These are phyloP conservation scores for Lophius piscatorius DNA, from an alignment of 2,113 vertebrate species.

Conservation along the genomic window DNA sequence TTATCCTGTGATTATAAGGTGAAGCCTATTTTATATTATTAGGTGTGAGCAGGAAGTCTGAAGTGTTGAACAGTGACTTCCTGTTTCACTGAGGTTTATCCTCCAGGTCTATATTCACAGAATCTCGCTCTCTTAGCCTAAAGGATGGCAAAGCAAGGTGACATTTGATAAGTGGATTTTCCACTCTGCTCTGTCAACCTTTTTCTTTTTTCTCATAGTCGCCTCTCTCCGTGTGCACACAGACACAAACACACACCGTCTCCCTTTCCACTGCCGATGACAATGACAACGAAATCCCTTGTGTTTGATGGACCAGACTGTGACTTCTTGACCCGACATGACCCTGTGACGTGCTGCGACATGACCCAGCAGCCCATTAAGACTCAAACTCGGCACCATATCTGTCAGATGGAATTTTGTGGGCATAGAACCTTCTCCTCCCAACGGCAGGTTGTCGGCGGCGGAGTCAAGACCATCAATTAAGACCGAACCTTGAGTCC, in stretches of 20 bases:
- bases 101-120: conserved; percentile 44
- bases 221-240: conserved; percentile 18
- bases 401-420: conserved; percentile 51
- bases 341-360: conserved; percentile 31
- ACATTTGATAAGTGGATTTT: conserved; percentile 79
- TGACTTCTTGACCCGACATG: conserved; percentile 41
- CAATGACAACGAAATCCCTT: conserved; percentile 55
- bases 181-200: conserved; percentile 62
- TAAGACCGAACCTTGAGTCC: conserved; percentile 33
- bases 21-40: too few species aligned
- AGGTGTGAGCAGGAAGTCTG: too few species aligned
- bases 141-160: conserved; percentile 70
- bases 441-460: conserved; percentile 60
- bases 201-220: conserved; percentile 48
- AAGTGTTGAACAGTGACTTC: too few species aligned
- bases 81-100: too few species aligned
- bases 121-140: conserved; percentile 45
- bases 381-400: conserved; percentile 49
- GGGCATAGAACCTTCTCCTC: conserved; percentile 42
- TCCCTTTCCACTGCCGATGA: conserved; percentile 50
- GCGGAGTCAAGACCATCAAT: conserved; percentile 65
- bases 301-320: conserved; percentile 31
- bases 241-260: conserved; percentile 28
- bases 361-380: conserved; percentile 59
- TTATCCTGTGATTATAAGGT: too few species aligned